phyloP scores from a whole-genome alignment of 1,140 invertebrate species.

The Drosophila trapezifrons region DNA sequence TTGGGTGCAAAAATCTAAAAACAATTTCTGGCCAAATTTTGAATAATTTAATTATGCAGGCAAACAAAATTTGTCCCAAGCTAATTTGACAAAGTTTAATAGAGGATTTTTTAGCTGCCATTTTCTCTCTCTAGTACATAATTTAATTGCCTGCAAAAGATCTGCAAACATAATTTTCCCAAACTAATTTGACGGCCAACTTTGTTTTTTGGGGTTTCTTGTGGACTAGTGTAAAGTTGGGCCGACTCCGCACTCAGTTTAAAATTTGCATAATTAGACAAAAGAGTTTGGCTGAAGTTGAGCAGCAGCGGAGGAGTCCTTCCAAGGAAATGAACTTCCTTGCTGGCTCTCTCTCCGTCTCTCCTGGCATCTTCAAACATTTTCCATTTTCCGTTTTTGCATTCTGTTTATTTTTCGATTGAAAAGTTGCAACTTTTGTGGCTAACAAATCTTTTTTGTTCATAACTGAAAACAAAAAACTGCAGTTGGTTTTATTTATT shows the following conservation, averaged over 20 bases:
- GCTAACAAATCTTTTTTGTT: constrained; percentile 43
- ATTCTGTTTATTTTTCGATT: constrained; percentile 51
- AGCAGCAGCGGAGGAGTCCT: constrained; percentile 10
- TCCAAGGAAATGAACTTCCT: constrained; percentile 50
- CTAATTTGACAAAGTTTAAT: constrained; percentile 18
- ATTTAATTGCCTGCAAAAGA: constrained; percentile 42
- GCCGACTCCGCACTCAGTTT: constrained; percentile 10
- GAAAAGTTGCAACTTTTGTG: constrained; percentile 53
- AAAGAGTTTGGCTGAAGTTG: constrained; percentile 48
- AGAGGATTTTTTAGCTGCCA: constrained; percentile 22
- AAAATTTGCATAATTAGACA: constrained; percentile 76
- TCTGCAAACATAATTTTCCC: constrained; percentile 38
- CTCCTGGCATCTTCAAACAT: constrained; percentile 3
- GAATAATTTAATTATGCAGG: constrained; percentile 29
- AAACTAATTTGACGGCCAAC: constrained; percentile 53
- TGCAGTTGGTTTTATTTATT: constrained; percentile 25
- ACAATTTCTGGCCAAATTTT: constrained; percentile 5
- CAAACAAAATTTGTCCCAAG: constrained; percentile 20
- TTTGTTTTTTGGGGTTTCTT: constrained; percentile 22
- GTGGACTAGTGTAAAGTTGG: constrained; percentile 24
- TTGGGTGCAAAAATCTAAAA: constrained; percentile 7
- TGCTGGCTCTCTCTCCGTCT: constrained; percentile 2
- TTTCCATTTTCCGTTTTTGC: constrained; percentile 25
- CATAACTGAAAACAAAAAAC: background rate
- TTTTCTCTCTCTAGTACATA: constrained; percentile 7